Conservation (phyloP, 2,113 vertebrate species). For the Poecile atricapillus region DNA sequence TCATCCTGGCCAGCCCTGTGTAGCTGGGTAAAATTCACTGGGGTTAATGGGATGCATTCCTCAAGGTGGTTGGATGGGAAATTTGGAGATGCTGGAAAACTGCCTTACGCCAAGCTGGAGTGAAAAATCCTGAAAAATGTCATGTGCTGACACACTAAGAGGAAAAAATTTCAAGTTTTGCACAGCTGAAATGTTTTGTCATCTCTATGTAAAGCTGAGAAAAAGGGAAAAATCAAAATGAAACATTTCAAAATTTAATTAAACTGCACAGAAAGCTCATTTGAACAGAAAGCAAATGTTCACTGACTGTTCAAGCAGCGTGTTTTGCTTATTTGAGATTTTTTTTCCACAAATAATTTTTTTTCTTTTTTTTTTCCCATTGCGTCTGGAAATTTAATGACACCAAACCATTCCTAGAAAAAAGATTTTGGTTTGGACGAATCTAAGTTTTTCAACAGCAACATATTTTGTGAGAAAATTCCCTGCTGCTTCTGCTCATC, state of each 20-base stretch:
- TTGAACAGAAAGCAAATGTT: not conserved
- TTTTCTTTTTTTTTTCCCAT: not conserved
- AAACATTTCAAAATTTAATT: not conserved
- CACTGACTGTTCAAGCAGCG: not conserved
- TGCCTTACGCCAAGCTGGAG: not conserved
- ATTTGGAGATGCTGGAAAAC: not conserved
- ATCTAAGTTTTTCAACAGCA: not conserved
- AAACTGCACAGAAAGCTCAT: not conserved
- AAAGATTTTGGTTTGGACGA: not conserved
- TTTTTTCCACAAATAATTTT: rapidly evolving
- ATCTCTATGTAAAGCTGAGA: not conserved
- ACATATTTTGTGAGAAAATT: constrained; percentile 49
- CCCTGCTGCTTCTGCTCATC: constrained; percentile 44
- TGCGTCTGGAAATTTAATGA: not conserved
- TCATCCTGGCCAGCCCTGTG: not conserved
- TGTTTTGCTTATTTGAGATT: not conserved
- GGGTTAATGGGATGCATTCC: not conserved
- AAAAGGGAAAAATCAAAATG: not conserved
- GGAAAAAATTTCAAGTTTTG: not conserved
- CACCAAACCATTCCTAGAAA: not conserved
- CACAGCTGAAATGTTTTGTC: not conserved
- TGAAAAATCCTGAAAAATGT: not conserved
- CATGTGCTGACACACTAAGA: not conserved
- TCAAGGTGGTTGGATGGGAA: not conserved
- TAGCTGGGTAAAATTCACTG: not conserved